Percentiles rank a stretch among this genome's conserved stretches.
Evolutionary conservation across 64 coral and sea anemone species (phyloP).

Genomic region (Catalaphyllia jardinei): DNA sequence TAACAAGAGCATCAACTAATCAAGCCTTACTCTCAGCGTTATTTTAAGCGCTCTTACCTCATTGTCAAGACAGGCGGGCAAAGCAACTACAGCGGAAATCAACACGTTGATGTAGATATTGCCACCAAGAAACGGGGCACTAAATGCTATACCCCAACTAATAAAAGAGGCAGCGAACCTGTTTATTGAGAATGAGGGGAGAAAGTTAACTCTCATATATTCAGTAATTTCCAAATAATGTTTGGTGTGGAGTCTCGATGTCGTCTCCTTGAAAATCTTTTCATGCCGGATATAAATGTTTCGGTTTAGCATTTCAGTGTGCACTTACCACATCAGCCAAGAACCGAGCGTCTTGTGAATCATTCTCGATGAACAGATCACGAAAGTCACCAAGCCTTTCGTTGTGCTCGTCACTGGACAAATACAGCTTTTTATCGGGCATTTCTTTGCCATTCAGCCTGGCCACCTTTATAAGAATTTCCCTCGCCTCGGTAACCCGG

Average conservation of each 20-base stretch:
- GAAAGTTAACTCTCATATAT: too few relatives aligned
- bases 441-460: slow-evolving; percentile 27
- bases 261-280: too few relatives aligned
- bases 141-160: not conserved
- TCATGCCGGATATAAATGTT: too few relatives aligned
- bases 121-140: slow-evolving; percentile 2
- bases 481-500: slow-evolving; percentile 1
- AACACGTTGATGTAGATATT: slow-evolving; percentile 16
- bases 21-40: not conserved
- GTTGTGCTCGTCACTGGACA: not conserved
- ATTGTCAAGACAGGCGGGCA: not conserved
- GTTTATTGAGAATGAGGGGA: not conserved
- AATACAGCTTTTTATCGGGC: slow-evolving; percentile 1
- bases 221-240: too few relatives aligned
- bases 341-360: slow-evolving; percentile 18
- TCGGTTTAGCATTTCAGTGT: too few relatives aligned
- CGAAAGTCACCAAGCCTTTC: slow-evolving; percentile 44
- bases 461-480: slow-evolving; percentile 22
- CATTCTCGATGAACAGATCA: slow-evolving; percentile 52
- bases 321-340: slow-evolving; percentile 39
- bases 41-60: not conserved
- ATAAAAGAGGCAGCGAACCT: slow-evolving; percentile 29
- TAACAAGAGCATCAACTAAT: not conserved
- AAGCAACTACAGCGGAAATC: not conserved
- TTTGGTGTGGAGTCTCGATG: too few relatives aligned